These are phyloP conservation scores for Pardosa pseudoannulata DNA, from an alignment of 2,888 invertebrate genomes.

Conservation along the genomic window DNA sequence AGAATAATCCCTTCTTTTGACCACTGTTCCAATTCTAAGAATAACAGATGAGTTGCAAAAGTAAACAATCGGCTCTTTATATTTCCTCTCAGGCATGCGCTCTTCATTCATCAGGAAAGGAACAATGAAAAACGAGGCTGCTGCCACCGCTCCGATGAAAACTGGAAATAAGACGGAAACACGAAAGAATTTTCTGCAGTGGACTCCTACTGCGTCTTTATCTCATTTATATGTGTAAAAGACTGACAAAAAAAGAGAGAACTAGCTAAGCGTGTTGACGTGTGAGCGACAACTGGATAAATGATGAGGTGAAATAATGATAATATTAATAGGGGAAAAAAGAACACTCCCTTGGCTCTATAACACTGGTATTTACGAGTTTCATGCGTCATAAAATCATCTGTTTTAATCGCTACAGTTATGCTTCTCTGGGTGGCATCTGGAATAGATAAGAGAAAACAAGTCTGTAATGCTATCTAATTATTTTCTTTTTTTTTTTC, in stretches of 20 bases:
- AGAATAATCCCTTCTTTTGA: neutral
- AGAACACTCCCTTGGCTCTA: too few relatives aligned
- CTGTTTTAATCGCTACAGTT: too few relatives aligned
- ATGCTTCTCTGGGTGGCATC: neutral
- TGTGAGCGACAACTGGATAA: neutral
- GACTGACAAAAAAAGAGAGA: too few relatives aligned
- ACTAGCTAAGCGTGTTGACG: neutral
- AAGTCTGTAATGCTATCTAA: too few relatives aligned
- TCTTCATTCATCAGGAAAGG: neutral
- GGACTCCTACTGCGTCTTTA: neutral
- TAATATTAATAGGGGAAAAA: too few relatives aligned
- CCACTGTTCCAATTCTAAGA: neutral
- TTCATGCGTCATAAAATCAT: neutral
- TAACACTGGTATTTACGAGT: too few relatives aligned
- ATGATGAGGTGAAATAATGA: neutral
- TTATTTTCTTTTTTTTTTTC: too few relatives aligned
- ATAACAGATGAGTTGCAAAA: neutral
- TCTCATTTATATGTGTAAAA: neutral
- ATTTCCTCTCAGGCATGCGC: neutral
- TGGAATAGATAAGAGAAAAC: neutral
- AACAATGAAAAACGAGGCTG: neutral
- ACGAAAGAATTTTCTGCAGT: neutral
- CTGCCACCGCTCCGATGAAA: neutral
- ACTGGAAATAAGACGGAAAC: neutral
- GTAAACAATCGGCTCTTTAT: constrained; percentile 20